Percentiles rank a stretch among this genome's conserved stretches.
phyloP scores from a whole-genome alignment of 2,113 vertebrate species.

The Gymnorhina tibicen region DNA sequence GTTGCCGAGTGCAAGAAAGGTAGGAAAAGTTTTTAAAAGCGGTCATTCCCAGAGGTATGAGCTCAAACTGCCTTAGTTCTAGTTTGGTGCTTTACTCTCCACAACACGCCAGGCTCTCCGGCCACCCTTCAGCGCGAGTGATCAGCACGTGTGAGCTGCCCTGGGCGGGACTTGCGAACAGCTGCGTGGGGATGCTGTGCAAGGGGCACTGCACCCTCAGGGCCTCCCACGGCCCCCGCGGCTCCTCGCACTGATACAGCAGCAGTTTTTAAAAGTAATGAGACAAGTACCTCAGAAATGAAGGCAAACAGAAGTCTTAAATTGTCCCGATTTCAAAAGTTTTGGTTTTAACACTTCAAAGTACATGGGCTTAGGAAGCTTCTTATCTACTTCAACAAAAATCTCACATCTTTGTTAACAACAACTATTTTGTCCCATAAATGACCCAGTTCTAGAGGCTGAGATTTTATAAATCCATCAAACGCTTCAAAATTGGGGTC shows the following conservation, averaged over 20 bases:
- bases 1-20: not conserved
- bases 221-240: not conserved
- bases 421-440: not conserved
- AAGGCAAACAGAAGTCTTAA: not conserved
- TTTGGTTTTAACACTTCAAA: not conserved
- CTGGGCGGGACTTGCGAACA: not conserved
- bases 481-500: not conserved
- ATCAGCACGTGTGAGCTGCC: rapidly evolving
- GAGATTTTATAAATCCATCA: not conserved
- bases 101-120: rapidly evolving
- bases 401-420: not conserved
- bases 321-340: too few species aligned
- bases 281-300: not conserved
- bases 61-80: rapidly evolving
- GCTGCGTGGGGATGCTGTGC: not conserved
- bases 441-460: not conserved
- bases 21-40: not conserved
- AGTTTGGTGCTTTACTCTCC: rapidly evolving
- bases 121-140: rapidly evolving
- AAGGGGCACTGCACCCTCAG: rapidly evolving
- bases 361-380: not conserved
- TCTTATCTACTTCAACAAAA: not conserved
- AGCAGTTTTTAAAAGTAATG: not conserved
- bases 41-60: not conserved
- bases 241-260: not conserved